A percentile compares a stretch with the other conserved stretches of the same genome.
Conservation (phyloP, 2,113 vertebrate species). For the Heterotis niloticus region DNA sequence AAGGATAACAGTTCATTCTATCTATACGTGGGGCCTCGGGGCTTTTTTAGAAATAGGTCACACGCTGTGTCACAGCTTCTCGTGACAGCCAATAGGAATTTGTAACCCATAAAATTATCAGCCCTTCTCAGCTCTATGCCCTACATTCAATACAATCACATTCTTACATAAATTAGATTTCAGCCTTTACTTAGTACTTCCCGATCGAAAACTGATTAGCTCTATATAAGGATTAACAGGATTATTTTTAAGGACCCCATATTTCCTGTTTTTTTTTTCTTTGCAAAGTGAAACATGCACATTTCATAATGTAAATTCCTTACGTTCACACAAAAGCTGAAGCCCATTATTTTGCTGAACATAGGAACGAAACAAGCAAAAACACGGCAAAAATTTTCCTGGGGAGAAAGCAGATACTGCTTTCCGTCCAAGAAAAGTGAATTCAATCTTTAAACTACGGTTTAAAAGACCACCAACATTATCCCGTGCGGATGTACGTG, state of each 20-base stretch:
- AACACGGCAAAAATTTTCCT: too few relatives aligned
- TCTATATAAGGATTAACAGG: constrained; percentile 46
- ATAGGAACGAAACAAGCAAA: too few relatives aligned
- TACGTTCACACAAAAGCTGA: too few relatives aligned
- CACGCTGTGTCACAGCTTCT: constrained; percentile 68
- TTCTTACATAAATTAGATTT: constrained; percentile 61
- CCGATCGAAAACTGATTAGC: constrained; percentile 60
- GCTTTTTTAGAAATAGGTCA: constrained; percentile 70
- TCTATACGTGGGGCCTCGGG: constrained; percentile 66
- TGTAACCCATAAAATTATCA: constrained; percentile 71
- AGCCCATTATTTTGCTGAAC: too few relatives aligned
- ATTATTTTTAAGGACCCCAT: constrained; percentile 25
- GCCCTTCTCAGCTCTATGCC: constrained; percentile 66
- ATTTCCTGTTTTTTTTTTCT: constrained; percentile 24
- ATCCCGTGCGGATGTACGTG: too few relatives aligned
- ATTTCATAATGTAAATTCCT: background rate
- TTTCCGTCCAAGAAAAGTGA: too few relatives aligned
- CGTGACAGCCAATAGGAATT: constrained; percentile 63
- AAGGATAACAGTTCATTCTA: constrained; percentile 69
- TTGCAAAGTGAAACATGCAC: constrained; percentile 11
- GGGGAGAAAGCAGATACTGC: too few relatives aligned
- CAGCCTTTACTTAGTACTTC: constrained; percentile 42
- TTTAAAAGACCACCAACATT: too few relatives aligned
- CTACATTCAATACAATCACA: constrained; percentile 69
- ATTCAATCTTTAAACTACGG: too few relatives aligned